Conservation (phyloP, 2,113 vertebrate genomes). For the Nycticebus coucang region DNA sequence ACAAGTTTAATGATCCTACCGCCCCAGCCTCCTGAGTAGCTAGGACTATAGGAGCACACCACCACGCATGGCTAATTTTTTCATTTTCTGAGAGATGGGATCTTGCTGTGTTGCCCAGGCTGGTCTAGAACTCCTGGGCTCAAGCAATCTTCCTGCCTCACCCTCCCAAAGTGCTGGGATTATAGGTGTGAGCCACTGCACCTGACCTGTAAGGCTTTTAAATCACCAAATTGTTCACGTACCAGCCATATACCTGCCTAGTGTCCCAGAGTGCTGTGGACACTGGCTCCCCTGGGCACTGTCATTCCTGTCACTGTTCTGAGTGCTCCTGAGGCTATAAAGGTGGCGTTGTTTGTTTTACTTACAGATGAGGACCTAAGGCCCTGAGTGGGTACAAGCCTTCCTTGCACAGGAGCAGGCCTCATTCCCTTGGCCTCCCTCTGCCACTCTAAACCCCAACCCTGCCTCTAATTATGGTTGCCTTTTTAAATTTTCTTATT, state of each 20-base stretch:
- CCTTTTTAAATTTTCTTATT: background rate
- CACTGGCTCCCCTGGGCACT: fast-evolving
- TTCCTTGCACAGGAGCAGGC: background rate
- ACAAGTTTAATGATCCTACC: too few species aligned
- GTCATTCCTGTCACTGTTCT: fast-evolving
- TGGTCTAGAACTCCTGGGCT: too few species aligned
- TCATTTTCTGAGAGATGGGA: too few species aligned
- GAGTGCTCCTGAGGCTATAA: background rate
- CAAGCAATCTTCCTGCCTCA: too few species aligned
- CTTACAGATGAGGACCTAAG: background rate
- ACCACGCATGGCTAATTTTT: too few species aligned
- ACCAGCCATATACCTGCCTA: too few species aligned
- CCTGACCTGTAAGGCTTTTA: background rate
- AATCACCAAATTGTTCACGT: background rate
- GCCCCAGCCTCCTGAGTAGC: too few species aligned
- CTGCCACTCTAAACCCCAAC: background rate
- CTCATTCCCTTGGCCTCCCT: background rate
- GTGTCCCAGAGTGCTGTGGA: background rate
- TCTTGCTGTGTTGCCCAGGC: too few species aligned
- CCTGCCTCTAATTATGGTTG: background rate
- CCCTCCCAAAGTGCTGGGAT: too few species aligned
- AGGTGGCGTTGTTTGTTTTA: fast-evolving
- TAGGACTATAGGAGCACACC: too few species aligned
- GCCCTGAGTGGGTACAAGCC: too few species aligned
- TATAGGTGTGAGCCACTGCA: too few species aligned